phyloP scores from a whole-genome alignment of 2,797 vertebrate genomes.

The Hypotaenidia okinawae region DNA sequence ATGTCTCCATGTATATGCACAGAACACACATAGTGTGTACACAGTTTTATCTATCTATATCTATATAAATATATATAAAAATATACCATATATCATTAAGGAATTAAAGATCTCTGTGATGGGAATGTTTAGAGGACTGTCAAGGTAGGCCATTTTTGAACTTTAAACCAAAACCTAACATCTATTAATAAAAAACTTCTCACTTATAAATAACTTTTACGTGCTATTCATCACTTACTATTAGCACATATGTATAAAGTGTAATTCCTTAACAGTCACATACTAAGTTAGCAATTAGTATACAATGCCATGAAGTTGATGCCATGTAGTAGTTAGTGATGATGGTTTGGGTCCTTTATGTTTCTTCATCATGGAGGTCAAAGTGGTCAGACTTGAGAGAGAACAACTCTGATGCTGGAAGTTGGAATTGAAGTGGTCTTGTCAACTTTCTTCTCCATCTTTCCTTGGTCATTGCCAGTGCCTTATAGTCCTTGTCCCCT shows the following conservation, averaged over 20 bases:
- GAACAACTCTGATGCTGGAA: neutral
- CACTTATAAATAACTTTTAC: neutral
- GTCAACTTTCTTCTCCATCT: neutral
- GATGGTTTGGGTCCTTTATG: neutral
- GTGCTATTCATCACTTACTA: neutral
- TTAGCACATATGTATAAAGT: neutral
- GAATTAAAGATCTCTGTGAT: neutral
- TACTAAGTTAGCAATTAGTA: neutral
- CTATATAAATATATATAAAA: neutral
- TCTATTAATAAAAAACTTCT: neutral
- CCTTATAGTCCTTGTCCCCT: neutral
- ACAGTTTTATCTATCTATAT: neutral
- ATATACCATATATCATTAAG: neutral
- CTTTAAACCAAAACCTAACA: neutral
- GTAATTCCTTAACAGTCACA: neutral
- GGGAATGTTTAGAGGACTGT: neutral
- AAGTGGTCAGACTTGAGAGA: neutral
- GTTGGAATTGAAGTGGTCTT: neutral
- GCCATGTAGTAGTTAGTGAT: neutral
- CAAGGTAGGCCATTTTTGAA: neutral
- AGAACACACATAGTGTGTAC: neutral
- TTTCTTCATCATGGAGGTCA: neutral
- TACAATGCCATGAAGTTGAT: neutral
- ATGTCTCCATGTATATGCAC: neutral
- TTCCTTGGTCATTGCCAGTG: neutral